Conservation (phyloP, 2,888 invertebrate species). For the Zeuzera pyrina region DNA sequence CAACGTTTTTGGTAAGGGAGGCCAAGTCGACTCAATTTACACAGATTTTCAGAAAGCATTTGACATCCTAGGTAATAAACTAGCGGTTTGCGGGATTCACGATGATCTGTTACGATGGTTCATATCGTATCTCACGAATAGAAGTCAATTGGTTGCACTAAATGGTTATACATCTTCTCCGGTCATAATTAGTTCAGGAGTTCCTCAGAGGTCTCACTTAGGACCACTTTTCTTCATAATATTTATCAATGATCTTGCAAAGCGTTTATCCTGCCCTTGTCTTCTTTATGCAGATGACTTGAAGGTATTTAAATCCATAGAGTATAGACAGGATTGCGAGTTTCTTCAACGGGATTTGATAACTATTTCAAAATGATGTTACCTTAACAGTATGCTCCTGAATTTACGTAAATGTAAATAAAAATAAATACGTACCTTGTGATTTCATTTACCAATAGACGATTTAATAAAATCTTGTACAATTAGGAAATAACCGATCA, state of each 20-base stretch:
- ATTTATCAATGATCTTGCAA: slow-evolving; percentile 5
- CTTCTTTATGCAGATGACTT: slow-evolving; percentile 7
- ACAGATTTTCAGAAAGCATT: slow-evolving; percentile 16
- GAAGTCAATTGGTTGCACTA: slow-evolving; percentile 6
- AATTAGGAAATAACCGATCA: not conserved
- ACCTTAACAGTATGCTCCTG: slow-evolving; percentile 1
- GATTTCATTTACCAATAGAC: too few relatives aligned
- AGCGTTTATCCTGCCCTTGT: too few relatives aligned
- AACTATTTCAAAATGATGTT: not conserved
- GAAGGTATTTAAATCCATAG: slow-evolving; percentile 3
- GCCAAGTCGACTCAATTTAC: slow-evolving; percentile 10
- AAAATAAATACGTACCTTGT: not conserved
- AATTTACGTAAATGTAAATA: slow-evolving; percentile 3
- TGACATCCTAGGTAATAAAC: slow-evolving; percentile 8
- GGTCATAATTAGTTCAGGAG: not conserved
- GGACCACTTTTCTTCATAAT: slow-evolving; percentile 5
- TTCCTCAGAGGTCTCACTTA: slow-evolving; percentile 8
- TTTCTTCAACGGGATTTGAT: slow-evolving; percentile 1
- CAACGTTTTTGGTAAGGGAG: slow-evolving; percentile 3
- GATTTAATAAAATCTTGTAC: too few relatives aligned
- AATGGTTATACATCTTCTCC: slow-evolving; percentile 4
- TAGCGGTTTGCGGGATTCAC: slow-evolving; percentile 3
- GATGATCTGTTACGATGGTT: slow-evolving; percentile 5
- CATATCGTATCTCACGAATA: slow-evolving; percentile 2
- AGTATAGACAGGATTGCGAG: not conserved